Base-by-base conservation (phyloP, 2,888 invertebrate genomes). In the Patella ulyssiponensis region DNA sequence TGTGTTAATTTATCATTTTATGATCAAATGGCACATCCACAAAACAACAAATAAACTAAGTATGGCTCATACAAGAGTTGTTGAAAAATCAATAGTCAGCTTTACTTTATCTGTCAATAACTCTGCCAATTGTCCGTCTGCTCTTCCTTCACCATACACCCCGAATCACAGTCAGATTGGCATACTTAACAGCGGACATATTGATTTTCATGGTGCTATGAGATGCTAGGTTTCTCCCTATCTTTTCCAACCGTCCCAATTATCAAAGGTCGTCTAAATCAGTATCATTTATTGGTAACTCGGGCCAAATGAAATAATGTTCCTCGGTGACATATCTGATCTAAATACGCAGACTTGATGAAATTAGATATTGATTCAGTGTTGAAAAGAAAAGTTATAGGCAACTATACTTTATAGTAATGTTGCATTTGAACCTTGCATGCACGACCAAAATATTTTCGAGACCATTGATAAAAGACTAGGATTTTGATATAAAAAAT, bases 41-140 rank as follows among this genome's bases (percentile, higher is more conserved):
- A 44, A 44, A 44, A 44, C 44, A 44, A 44, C 44, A 44, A 44
- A 64, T 64, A 64, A 64, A 23, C 64, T 64, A 64, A 64, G 64
- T 64, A 64, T 64, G 20, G 20, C 64, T 64, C 64, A 64, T 12
- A 64, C 20, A 64, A 64, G 64, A 64, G 23, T 64, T 64, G 64
- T 64, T 64, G 12, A 23, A 64, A 64, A 64, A 64, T 64, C 64
- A 23, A 64, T 64, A 64, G 64, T 23, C 23, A 64, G 23, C 64
- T 64, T 20, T 64, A 64, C 64, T 64, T 64, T 64, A 64, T 64
- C 64, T 64, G 64, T 64, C 64, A 64, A 64, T 64, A 64, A 64
- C 64, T 64, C 64, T 64, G 64, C 64, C 64, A 64, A 64, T 64
- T 64, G 64, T 64, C 64, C 64, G 64, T 64, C 64, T 64, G 64